A percentile compares a stretch with the other conserved stretches of the same genome.
Evolutionary conservation across 2,888 invertebrate genomes (phyloP).

Genomic region (Meghimatium bilineatum): DNA sequence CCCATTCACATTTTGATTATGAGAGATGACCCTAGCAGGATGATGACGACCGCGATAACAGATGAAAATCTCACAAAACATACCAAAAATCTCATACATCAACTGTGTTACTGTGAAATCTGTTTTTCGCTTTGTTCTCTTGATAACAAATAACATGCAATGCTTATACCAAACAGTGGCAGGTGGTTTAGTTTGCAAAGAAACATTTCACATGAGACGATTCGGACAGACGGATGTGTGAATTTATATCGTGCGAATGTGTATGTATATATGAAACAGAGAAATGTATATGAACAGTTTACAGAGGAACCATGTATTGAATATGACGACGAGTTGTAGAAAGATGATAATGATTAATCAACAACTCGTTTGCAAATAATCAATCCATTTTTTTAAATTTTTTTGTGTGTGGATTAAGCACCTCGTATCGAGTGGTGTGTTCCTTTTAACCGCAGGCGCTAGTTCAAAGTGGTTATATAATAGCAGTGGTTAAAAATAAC

Average conservation of each 20-base stretch:
- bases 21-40: constrained; percentile 2
- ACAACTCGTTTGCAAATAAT: too few species aligned
- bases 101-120: constrained; percentile 9
- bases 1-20: too few species aligned
- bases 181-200: neutral
- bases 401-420: too few species aligned
- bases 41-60: constrained; percentile 6
- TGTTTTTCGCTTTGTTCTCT: constrained; percentile 13
- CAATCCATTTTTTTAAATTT: too few species aligned
- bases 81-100: constrained; percentile 5
- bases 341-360: too few species aligned
- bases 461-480: too few species aligned
- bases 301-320: too few species aligned
- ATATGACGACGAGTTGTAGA: too few species aligned
- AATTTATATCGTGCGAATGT: neutral
- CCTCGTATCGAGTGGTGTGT: too few species aligned
- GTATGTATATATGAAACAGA: neutral
- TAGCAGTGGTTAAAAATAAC: too few species aligned
- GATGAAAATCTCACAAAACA: neutral
- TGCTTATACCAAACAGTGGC: neutral
- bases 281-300: neutral
- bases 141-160: neutral
- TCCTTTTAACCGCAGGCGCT: too few species aligned
- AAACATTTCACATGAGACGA: neutral
- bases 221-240: neutral